Percentiles rank a stretch among this genome's conserved stretches.
These are phyloP conservation scores for Monopis laevigella DNA, from an alignment of 2,888 invertebrate species.

Conservation along the genomic window DNA sequence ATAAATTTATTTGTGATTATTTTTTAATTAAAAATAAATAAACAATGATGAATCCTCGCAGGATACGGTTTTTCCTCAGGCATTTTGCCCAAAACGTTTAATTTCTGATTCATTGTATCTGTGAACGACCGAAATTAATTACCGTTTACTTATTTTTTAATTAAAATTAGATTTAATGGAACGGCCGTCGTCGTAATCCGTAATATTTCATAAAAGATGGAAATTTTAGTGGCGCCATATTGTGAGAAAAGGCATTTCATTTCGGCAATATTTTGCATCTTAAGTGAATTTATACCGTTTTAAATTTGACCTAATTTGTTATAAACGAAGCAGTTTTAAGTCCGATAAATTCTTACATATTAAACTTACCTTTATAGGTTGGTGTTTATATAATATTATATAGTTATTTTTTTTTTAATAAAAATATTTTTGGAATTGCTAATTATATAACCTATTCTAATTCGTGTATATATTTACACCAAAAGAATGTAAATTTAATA, in stretches of 20 bases:
- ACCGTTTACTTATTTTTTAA: constrained; percentile 58
- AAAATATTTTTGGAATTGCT: background rate
- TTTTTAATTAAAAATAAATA: constrained; percentile 29
- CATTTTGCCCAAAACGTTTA: constrained; percentile 31
- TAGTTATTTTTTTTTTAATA: background rate
- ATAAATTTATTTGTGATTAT: no score
- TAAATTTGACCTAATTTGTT: constrained; percentile 42
- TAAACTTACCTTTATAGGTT: no score
- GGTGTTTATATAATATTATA: background rate
- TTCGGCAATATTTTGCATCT: constrained; percentile 55
- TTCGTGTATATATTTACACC: no score
- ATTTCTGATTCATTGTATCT: constrained; percentile 49
- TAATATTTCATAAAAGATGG: constrained; percentile 62
- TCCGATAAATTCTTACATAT: background rate
- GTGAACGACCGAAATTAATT: constrained; percentile 47
- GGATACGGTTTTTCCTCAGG: constrained; percentile 15
- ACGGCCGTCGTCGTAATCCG: constrained; percentile 48
- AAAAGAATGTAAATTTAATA: no score
- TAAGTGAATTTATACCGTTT: constrained; percentile 47
- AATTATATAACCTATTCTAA: no score
- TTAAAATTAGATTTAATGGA: constrained; percentile 59
- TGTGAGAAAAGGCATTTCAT: constrained; percentile 57
- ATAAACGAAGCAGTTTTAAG: constrained; percentile 12
- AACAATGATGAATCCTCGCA: constrained; percentile 17
- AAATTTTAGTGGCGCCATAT: constrained; percentile 62